Percentiles rank a stretch among this genome's conserved stretches.
Conservation (phyloP, 2,797 vertebrate genomes). For the Chelon labrosus region DNA sequence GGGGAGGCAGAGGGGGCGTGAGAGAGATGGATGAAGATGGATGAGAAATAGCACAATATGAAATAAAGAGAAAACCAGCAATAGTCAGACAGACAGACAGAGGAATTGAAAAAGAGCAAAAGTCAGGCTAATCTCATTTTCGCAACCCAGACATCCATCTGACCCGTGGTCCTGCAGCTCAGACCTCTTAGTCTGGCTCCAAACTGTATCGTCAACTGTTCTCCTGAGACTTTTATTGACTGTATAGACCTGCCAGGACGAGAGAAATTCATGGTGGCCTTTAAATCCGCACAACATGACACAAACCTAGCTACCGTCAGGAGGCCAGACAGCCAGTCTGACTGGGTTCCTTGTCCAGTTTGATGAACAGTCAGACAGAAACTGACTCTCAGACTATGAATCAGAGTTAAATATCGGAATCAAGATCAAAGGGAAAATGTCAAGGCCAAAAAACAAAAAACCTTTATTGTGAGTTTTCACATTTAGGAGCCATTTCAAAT, state of each 20-base stretch:
- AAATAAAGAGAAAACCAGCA: neutral
- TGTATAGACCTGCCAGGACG: conserved; percentile 13
- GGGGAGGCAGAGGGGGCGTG: conserved; percentile 27
- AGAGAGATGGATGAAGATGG: conserved; percentile 37
- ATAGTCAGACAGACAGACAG: neutral
- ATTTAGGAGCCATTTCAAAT: too few relatives aligned
- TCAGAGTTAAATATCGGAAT: too few relatives aligned
- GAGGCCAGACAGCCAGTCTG: neutral
- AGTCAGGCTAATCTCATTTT: conserved; percentile 57
- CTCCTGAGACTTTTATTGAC: conserved; percentile 26
- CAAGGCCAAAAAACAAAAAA: too few relatives aligned
- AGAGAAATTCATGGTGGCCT: neutral
- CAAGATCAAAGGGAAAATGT: too few relatives aligned
- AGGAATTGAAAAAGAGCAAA: conserved; percentile 13
- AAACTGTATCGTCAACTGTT: conserved; percentile 27
- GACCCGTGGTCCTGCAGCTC: conserved; percentile 24
- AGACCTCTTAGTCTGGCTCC: conserved; percentile 30
- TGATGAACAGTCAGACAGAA: too few relatives aligned
- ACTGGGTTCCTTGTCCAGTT: too few relatives aligned
- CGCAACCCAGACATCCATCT: conserved; percentile 8
- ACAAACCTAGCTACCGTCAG: neutral
- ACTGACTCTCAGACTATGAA: too few relatives aligned
- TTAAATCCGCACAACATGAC: too few relatives aligned
- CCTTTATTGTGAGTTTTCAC: too few relatives aligned
- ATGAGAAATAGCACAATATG: conserved; percentile 30